Evolutionary conservation across 2,113 vertebrate genomes (phyloP).

Genomic region (Cyphomyrus discorhynchus): DNA sequence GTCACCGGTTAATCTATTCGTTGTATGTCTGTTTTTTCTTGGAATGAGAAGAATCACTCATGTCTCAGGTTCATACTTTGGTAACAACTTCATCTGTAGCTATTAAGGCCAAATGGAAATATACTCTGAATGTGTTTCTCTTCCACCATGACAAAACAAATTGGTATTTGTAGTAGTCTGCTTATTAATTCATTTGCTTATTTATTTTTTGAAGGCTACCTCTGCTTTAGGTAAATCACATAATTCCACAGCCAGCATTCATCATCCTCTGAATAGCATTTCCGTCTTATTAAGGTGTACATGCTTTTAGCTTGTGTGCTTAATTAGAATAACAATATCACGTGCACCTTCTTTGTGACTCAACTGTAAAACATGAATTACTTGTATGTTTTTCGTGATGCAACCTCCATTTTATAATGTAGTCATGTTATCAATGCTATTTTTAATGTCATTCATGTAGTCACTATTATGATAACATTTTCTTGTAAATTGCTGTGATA

Average conservation of each 20-base stretch:
- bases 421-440: neutral
- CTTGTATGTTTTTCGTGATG: neutral
- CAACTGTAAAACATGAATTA: neutral
- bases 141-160: slow-evolving; percentile 5
- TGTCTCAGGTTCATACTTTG: neutral
- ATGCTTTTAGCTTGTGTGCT: neutral
- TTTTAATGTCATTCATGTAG: neutral
- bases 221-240: slow-evolving; percentile 19
- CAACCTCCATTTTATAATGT: neutral
- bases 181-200: neutral
- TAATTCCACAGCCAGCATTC: slow-evolving; percentile 15
- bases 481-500: neutral
- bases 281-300: neutral
- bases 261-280: slow-evolving; percentile 5
- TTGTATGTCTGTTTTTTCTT: neutral
- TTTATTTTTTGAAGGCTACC: neutral
- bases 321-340: neutral
- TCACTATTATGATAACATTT: neutral
- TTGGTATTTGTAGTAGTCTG: neutral
- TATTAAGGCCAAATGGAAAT: neutral
- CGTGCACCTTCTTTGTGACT: neutral
- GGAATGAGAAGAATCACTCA: neutral
- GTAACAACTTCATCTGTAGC: neutral
- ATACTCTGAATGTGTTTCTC: neutral
- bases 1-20: neutral